Percentiles rank a stretch among this genome's conserved stretches.
These are phyloP conservation scores for Drosophila lacicola DNA, from an alignment of 2,888 invertebrate species.

Conservation along the genomic window DNA sequence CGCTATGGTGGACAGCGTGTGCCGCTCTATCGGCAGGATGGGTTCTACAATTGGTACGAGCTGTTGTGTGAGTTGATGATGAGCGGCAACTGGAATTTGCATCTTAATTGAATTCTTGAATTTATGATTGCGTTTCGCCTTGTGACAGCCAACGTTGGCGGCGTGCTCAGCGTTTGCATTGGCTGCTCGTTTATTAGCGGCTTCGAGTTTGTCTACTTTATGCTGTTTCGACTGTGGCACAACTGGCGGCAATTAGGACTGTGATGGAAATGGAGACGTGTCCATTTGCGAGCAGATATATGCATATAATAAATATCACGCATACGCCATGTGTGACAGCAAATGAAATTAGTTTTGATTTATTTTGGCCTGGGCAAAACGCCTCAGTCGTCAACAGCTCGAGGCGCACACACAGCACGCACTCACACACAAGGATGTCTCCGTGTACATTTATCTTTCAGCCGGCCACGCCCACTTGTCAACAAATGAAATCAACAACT, in stretches of 20 bases:
- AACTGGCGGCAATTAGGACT: conserved; percentile 48
- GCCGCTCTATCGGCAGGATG: conserved; percentile 63
- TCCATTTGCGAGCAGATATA: conserved; percentile 1
- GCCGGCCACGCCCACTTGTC: conserved; percentile 38
- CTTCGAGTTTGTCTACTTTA: conserved; percentile 80
- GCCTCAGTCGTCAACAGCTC: conserved; percentile 44
- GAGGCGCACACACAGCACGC: neutral
- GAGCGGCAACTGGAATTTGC: neutral
- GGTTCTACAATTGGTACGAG: conserved; percentile 76
- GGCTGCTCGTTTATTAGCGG: conserved; percentile 82
- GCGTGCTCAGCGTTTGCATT: conserved; percentile 81
- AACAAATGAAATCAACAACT: conserved; percentile 5
- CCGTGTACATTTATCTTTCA: conserved; percentile 52
- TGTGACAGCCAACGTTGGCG: conserved; percentile 77
- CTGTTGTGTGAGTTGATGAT: conserved; percentile 71
- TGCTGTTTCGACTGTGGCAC: conserved; percentile 62
- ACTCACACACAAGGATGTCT: conserved; percentile 3
- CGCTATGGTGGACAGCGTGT: conserved; percentile 54
- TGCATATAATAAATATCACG: conserved; percentile 49
- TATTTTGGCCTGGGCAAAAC: conserved; percentile 43
- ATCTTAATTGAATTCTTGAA: neutral
- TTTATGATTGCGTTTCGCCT: conserved; percentile 3
- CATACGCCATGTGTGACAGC: conserved; percentile 66
- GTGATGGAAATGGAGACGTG: conserved; percentile 8
- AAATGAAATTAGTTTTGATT: conserved; percentile 64